Base-by-base conservation (phyloP, 2,113 vertebrate genomes). In the Oreochromis niloticus region DNA sequence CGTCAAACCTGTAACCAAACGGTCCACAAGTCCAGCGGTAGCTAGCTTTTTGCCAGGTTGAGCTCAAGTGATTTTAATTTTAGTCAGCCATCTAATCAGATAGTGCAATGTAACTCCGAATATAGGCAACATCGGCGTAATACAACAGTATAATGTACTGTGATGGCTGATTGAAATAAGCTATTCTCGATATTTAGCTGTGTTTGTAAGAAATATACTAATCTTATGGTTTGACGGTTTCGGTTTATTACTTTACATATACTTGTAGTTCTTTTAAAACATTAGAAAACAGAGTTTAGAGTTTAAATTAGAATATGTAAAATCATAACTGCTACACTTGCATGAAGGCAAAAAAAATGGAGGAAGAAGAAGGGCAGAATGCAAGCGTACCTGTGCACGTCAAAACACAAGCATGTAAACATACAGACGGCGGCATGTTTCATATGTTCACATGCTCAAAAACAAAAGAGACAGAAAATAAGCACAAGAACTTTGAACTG, bases 11-110 rank as follows among this genome's bases (percentile, higher is more conserved):
- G 36, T 54, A 39, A 13, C 6, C 12, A 48, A 85, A 81, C 19
- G 86, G 80, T 81, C 24, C 63, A 80, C 41, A 88, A 85, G 34
- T 66, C 84, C 87, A 89, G 78, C n/a, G 63, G 82, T 85, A 88
- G 92, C 92, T 88, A 81, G 46, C 81, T n/a, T 80, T 30, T 80
- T 39, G 14, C 27, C 41, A 59, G 55, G 87, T 85, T 61, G n/a
- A 88, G 19, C 85, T 80, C 61, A 57, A 92, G 66, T 50, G 79
- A 63, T 81, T 82, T 68, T 84, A 79, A 55, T 24, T n/a, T 82
- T 84, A 61, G 50, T 85, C 82, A 87, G 13, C 9, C n/a, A 32
- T 82, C 84, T 83, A 56, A 75, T 46, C 24, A 57, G 14, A 5
- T 80, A 3, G 82, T 34, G 68, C 55, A 55, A 11, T 48, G 50